Evolutionary conservation across 2,888 invertebrate genomes (phyloP), one percentile per base, ranked within the genome.

Genomic region (Drosophila melanocephala): DNA sequence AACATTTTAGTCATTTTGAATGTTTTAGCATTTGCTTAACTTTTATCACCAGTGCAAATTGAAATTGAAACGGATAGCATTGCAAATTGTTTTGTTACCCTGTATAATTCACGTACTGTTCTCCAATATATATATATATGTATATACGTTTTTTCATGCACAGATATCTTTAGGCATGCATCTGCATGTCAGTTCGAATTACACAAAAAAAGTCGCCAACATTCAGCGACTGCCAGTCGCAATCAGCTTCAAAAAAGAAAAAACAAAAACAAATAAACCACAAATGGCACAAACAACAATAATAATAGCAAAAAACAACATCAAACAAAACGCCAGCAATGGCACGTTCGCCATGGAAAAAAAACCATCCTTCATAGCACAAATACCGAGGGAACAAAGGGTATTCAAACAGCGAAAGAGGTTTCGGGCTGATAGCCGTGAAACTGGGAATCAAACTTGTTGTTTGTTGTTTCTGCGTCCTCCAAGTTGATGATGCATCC

Each of bases 181-280:
- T 73, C 71, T 72, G 62, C 42, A 73, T 79, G 84, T 72, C 82
- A 84, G 77, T 68, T 84, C 30, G 74, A 81, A 84, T 84, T 82
- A 77, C 82, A 77, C 74, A 47, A 47, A 26, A 70, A 79, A 76
- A 71, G 77, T 74, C 56, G 50, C 59, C 75, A 70, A 9, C 63
- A 65, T 59, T 67, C 66, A 44, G 64, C 33, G 61, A 66, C 70
- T 67, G 78, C 56, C 83, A 72, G 73, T 62, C 78, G 66, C 85
- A 85, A 83, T 80, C 78, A 72, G 83, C 64, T 78, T 69, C 62
- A 73, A 59, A 75, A 70, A 67, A 70, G 57, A 53, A 10, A 10
- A 59, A 69, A 60, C 63, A 60, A 68, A 69, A 69, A 72, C 65
- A 56, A 47, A 47, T 67, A 62, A 70, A 60, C 67, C 74, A 57